phyloP scores from a whole-genome alignment of 2,888 invertebrate species.

The Ectemnius lituratus region DNA sequence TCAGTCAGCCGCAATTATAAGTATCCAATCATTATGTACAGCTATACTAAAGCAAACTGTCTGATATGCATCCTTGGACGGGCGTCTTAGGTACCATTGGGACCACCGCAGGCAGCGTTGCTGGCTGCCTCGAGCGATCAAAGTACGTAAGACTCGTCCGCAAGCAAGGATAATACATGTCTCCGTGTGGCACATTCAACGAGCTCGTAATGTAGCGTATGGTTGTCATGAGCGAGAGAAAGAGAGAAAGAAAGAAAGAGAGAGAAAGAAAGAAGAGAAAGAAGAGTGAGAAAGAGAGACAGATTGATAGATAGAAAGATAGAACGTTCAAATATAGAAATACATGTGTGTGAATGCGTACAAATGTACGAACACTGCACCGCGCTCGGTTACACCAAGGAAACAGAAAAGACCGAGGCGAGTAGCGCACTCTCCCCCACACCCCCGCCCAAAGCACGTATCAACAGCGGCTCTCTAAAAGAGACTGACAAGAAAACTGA shows the following conservation, averaged over 20 bases:
- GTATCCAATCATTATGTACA: slow-evolving; percentile 13
- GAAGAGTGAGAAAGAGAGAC: slow-evolving; percentile 14
- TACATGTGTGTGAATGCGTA: slow-evolving; percentile 11
- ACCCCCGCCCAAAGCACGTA: slow-evolving; percentile 54
- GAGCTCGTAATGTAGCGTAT: slow-evolving; percentile 29
- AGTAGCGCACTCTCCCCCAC: slow-evolving; percentile 42
- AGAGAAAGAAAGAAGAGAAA: not conserved
- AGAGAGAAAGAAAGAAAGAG: too few species aligned
- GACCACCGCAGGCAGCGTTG: too few species aligned
- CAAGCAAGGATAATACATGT: slow-evolving; percentile 24
- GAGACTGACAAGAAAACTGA: slow-evolving; percentile 6
- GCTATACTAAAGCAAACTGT: slow-evolving; percentile 24
- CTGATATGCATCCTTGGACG: slow-evolving; percentile 20
- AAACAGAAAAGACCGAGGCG: slow-evolving; percentile 53
- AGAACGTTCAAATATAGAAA: slow-evolving; percentile 1
- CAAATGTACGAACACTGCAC: slow-evolving; percentile 50
- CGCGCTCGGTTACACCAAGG: slow-evolving; percentile 56
- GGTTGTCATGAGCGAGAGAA: slow-evolving; percentile 9
- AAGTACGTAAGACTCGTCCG: slow-evolving; percentile 32
- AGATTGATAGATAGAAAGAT: slow-evolving; percentile 28
- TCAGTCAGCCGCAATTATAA: slow-evolving; percentile 8
- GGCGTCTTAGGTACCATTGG: slow-evolving; percentile 9
- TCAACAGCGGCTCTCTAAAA: slow-evolving; percentile 56
- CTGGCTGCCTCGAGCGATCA: not conserved
- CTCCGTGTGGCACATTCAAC: slow-evolving; percentile 35